These are phyloP conservation scores for Apodemia mormo DNA, from an alignment of 2,888 invertebrate species.

Conservation along the genomic window DNA sequence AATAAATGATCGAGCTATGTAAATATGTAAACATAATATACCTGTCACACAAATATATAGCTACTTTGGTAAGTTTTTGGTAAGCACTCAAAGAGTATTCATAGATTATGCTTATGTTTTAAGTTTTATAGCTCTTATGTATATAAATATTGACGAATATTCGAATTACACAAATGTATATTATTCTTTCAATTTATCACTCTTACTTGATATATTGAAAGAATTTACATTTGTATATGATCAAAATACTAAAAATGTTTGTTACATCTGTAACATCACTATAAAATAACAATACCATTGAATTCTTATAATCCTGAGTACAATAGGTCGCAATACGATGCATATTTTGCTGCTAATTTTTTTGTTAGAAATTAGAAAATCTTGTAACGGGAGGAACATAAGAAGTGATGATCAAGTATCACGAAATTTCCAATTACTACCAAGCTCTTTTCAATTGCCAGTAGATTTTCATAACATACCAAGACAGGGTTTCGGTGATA, in stretches of 20 bases:
- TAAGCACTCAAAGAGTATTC: too few species aligned
- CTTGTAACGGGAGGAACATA: not conserved
- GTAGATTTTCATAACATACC: slow-evolving; percentile 55
- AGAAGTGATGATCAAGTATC: not conserved
- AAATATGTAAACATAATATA: too few species aligned
- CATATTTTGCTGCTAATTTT: not conserved
- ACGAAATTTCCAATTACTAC: slow-evolving; percentile 4
- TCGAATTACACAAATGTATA: too few species aligned
- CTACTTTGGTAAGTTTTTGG: too few species aligned
- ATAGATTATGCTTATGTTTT: too few species aligned
- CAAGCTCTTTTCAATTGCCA: slow-evolving; percentile 31
- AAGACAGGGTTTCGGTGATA: slow-evolving; percentile 46
- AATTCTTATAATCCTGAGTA: not conserved
- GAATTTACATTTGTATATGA: not conserved
- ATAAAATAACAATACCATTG: not conserved
- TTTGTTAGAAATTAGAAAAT: slow-evolving; percentile 1
- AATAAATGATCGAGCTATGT: too few species aligned
- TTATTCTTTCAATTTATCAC: too few species aligned
- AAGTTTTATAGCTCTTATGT: too few species aligned
- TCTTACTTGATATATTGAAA: not conserved
- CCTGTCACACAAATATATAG: too few species aligned
- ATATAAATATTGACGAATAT: too few species aligned
- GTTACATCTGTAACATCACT: not conserved
- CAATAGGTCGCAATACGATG: not conserved
- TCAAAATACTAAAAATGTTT: not conserved